Conservation (phyloP, 30 jellyfish, hydroid and myxozoan species). For the Mastigias papua region DNA sequence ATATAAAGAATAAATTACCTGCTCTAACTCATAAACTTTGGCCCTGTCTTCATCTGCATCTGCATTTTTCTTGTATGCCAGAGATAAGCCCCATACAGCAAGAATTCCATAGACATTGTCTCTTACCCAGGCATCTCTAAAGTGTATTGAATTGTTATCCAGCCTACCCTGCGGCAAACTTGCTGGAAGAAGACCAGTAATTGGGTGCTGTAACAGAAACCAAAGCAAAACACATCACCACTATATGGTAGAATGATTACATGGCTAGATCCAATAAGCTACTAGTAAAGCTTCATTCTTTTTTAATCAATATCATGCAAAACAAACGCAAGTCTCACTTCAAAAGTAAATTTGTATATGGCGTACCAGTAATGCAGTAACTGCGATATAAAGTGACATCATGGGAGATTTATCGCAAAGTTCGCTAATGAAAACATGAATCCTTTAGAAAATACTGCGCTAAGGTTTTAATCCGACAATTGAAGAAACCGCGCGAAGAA, state of each 20-base stretch:
- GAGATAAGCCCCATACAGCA: conserved; percentile 97
- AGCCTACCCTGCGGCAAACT: conserved; percentile 88
- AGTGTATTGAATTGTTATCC: conserved; percentile 61
- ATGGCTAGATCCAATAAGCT: not conserved
- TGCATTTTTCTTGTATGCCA: conserved; percentile 92
- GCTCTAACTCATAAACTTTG: conserved; percentile 92
- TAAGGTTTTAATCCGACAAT: too few relatives aligned
- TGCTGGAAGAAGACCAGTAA: conserved; percentile 99
- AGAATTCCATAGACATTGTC: conserved; percentile 99
- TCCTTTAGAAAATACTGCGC: not conserved
- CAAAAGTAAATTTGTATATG: too few relatives aligned
- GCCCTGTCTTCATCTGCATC: conserved; percentile 97
- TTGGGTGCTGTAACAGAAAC: conserved; percentile 83
- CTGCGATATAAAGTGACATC: too few relatives aligned
- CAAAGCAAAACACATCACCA: not conserved
- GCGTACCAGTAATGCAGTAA: not conserved
- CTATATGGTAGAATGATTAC: not conserved
- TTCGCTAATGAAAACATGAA: too few relatives aligned
- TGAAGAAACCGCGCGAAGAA: too few relatives aligned
- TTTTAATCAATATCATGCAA: not conserved
- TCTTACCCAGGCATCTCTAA: conserved; percentile 99
- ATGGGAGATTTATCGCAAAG: too few relatives aligned
- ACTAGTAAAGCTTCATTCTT: not conserved
- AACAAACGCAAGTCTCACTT: not conserved
- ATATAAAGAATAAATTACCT: conserved; percentile 45